These are phyloP conservation scores for Caenorhabditis sp. DNA, from an alignment of 2,888 invertebrate species.

Conservation along the genomic window DNA sequence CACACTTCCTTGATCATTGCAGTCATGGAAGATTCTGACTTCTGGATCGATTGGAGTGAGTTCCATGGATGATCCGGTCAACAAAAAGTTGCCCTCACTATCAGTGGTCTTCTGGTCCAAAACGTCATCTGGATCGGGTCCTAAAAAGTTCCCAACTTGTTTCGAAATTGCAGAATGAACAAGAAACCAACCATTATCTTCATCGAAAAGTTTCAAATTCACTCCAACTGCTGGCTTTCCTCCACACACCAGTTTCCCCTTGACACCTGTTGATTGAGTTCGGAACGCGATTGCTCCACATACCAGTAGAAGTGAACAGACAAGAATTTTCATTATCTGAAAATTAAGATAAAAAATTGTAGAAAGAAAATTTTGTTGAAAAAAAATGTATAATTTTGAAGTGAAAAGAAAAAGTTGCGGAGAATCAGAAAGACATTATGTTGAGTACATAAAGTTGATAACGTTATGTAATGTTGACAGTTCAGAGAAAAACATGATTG, in stretches of 20 bases:
- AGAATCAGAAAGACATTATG: neutral
- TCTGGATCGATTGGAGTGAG: slow-evolving; percentile 82
- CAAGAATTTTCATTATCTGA: slow-evolving; percentile 47
- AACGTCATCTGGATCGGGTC: slow-evolving; percentile 77
- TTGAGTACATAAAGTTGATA: slow-evolving; percentile 37
- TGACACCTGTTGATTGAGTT: slow-evolving; percentile 76
- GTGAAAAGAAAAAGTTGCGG: neutral
- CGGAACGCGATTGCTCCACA: slow-evolving; percentile 64
- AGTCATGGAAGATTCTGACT: slow-evolving; percentile 81
- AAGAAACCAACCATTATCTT: slow-evolving; percentile 76
- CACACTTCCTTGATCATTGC: slow-evolving; percentile 79
- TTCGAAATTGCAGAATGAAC: neutral
- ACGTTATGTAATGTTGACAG: slow-evolving; percentile 28
- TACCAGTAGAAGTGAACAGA: slow-evolving; percentile 16
- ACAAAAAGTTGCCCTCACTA: slow-evolving; percentile 75
- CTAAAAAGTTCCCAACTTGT: slow-evolving; percentile 32
- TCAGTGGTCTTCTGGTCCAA: slow-evolving; percentile 71
- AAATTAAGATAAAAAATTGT: neutral
- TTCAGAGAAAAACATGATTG: slow-evolving; percentile 41
- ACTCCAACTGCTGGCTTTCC: slow-evolving; percentile 75
- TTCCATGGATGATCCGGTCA: slow-evolving; percentile 80
- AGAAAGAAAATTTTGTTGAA: slow-evolving; percentile 3
- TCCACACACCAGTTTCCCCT: slow-evolving; percentile 79
- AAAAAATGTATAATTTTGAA: neutral
- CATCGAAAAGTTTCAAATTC: slow-evolving; percentile 79